A percentile compares a stretch with the other conserved stretches of the same genome.
Evolutionary conservation across 2,113 vertebrate genomes (phyloP).

Genomic region (Pomatostomus ruficeps): DNA sequence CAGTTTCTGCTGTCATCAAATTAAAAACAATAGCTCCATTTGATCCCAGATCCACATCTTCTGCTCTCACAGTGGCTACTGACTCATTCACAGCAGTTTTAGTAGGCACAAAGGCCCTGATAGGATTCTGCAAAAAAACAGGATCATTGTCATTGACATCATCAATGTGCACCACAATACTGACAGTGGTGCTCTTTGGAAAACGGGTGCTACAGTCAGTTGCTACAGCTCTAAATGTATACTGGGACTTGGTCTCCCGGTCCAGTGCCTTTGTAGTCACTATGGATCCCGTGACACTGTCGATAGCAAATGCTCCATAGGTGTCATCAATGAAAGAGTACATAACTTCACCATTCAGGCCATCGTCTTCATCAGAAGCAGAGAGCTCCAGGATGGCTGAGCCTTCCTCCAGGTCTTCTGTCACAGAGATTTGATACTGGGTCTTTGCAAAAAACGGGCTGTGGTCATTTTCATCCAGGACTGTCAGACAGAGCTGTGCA

Average conservation of each 20-base stretch:
- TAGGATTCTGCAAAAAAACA: slow-evolving; percentile 74
- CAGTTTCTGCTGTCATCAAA: slow-evolving; percentile 62
- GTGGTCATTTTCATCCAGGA: slow-evolving; percentile 92
- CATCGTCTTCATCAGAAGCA: slow-evolving; percentile 81
- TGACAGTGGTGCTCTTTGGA: slow-evolving; percentile 73
- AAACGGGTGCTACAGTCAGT: slow-evolving; percentile 75
- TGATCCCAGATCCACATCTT: slow-evolving; percentile 78
- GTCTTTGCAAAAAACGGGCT: slow-evolving; percentile 73
- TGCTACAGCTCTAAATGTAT: slow-evolving; percentile 76
- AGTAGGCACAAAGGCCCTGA: slow-evolving; percentile 69
- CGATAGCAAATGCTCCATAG: slow-evolving; percentile 76
- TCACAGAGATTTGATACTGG: slow-evolving; percentile 76
- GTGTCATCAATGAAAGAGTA: slow-evolving; percentile 79
- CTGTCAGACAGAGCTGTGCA: slow-evolving; percentile 70
- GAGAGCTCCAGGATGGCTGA: slow-evolving; percentile 72
- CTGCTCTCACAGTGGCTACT: slow-evolving; percentile 68
- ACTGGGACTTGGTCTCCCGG: slow-evolving; percentile 76
- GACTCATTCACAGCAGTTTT: slow-evolving; percentile 66
- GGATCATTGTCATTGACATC: slow-evolving; percentile 92
- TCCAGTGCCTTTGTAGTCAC: slow-evolving; percentile 75
- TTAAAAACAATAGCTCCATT: slow-evolving; percentile 80
- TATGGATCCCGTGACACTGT: slow-evolving; percentile 70
- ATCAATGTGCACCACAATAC: slow-evolving; percentile 73
- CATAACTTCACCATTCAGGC: slow-evolving; percentile 76
- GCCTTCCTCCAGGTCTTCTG: slow-evolving; percentile 78